Percentiles rank a stretch among this genome's conserved stretches.
These are phyloP conservation scores for Oreortyx pictus DNA, from an alignment of 2,797 vertebrate genomes.

Conservation along the genomic window DNA sequence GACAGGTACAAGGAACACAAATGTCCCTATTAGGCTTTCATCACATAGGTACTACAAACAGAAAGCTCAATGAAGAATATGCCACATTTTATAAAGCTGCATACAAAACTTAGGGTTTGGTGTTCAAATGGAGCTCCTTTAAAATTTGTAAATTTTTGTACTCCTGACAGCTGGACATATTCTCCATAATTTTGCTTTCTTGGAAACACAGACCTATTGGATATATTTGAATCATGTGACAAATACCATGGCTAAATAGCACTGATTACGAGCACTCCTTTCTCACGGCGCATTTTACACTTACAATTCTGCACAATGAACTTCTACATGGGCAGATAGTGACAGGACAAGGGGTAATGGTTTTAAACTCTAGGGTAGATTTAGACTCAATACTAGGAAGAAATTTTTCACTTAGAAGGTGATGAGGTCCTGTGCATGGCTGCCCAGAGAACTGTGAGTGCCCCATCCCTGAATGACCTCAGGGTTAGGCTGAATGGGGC, in stretches of 20 bases:
- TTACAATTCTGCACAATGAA: neutral
- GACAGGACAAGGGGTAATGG: neutral
- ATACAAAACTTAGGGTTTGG: neutral
- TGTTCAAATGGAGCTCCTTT: neutral
- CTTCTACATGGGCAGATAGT: neutral
- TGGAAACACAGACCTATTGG: neutral
- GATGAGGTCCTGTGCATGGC: neutral
- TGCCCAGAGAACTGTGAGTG: neutral
- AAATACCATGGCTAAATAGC: neutral
- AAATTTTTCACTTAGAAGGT: neutral
- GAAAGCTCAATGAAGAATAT: neutral
- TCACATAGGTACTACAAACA: neutral
- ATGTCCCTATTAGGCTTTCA: neutral
- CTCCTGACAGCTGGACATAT: neutral
- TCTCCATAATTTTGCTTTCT: neutral
- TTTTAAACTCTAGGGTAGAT: neutral
- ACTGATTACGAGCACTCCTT: neutral
- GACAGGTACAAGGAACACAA: accelerated
- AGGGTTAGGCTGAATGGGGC: neutral
- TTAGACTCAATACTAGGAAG: neutral
- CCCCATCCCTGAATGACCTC: neutral
- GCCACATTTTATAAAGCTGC: neutral
- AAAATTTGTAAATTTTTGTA: neutral
- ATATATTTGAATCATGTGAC: neutral
- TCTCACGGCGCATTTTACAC: neutral